Evolutionary conservation across 2,113 vertebrate genomes (phyloP).

Genomic region (Pogonocichla stellata): DNA sequence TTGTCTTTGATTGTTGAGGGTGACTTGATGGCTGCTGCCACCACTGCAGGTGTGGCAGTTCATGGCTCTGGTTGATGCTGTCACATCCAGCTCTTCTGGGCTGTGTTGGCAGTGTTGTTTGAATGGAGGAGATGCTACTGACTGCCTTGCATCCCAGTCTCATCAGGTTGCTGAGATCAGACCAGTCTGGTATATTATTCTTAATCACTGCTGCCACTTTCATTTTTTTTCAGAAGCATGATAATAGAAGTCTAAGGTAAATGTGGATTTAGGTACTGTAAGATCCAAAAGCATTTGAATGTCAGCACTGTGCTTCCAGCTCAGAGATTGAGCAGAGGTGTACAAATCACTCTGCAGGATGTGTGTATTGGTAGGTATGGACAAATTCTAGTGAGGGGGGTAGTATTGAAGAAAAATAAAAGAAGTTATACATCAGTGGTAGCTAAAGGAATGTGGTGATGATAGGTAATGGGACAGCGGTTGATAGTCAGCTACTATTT

Average conservation of each 20-base stretch:
- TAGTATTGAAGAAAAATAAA: neutral
- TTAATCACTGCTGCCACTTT: neutral
- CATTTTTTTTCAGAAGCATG: neutral
- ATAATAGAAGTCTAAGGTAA: neutral
- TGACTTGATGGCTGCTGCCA: neutral
- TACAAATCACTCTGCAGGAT: neutral
- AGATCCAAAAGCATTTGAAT: neutral
- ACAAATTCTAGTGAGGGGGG: neutral
- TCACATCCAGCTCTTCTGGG: neutral
- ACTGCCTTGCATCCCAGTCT: neutral
- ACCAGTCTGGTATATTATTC: neutral
- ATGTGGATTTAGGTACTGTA: neutral
- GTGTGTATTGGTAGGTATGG: neutral
- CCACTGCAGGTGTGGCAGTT: neutral
- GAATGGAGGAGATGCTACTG: neutral
- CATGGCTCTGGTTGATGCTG: neutral
- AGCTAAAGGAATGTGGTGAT: neutral
- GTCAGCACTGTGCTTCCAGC: neutral
- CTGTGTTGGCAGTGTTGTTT: accelerated
- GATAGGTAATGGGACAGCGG: neutral
- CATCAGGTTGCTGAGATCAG: neutral
- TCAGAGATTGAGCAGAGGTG: neutral
- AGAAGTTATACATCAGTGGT: neutral
- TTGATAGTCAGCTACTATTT: neutral
- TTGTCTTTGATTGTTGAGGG: neutral